Conservation (phyloP, 1,140 invertebrate genomes). For the Samia ricini region DNA sequence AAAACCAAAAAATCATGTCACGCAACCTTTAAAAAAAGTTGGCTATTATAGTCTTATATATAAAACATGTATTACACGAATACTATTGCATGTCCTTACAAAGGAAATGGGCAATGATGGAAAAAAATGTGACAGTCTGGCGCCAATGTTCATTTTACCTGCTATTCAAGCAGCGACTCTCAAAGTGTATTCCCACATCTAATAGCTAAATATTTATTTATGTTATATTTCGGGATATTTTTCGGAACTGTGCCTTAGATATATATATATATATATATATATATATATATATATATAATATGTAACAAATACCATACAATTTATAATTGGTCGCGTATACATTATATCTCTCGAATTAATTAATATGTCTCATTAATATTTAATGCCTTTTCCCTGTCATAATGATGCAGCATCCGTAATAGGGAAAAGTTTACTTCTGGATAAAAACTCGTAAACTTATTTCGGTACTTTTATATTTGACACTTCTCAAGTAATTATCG, state of each 20-base stretch:
- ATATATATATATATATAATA: too few species aligned
- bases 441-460: constrained; percentile 1
- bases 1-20: neutral
- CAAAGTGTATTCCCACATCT: constrained; percentile 34
- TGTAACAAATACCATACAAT: neutral
- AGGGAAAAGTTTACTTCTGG: neutral
- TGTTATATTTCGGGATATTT: neutral
- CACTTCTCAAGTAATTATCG: constrained; percentile 6
- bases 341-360: neutral
- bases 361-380: neutral
- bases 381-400: neutral
- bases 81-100: constrained; percentile 2
- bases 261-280: too few species aligned
- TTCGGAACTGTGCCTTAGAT: too few species aligned
- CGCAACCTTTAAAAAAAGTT: neutral
- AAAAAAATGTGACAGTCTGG: constrained; percentile 51
- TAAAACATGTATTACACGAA: neutral
- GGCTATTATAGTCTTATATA: neutral
- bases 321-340: neutral
- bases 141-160: constrained; percentile 46
- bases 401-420: neutral
- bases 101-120: constrained; percentile 14
- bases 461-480: constrained; percentile 2
- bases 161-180: constrained; percentile 27
- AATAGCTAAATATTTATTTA: neutral